Base-by-base conservation (phyloP, 2,797 vertebrate genomes). In the Microhierax caerulescens region DNA sequence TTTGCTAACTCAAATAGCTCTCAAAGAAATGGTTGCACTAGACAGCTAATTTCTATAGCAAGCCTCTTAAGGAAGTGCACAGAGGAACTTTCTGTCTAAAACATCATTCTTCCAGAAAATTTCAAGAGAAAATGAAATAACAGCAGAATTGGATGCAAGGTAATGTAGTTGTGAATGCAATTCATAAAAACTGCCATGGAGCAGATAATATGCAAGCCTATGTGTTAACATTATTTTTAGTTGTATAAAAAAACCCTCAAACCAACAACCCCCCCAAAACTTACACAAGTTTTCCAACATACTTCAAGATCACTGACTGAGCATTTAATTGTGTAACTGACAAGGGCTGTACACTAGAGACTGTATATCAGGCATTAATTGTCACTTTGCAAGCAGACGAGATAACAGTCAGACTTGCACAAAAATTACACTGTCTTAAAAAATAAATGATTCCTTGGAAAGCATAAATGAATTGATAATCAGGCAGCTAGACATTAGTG, bases 401-500 rank as follows among this genome's bases (percentile, higher is more conserved):
- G 95, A 54, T 88, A 96, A 93, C 34, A 96, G 92, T 97, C 89
- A 95, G 90, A 37, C 82, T 97, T 97, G 94, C 64, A 91, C 70
- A 96, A 94, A 98, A 97, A 96, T 97, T 95, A 94, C 61, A 70
- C 48, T 92, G 39, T 86, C 83, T 96, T 94, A 94, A 96, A 94
- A 92, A 87, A 95, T 88, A 95, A 97, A 93, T 74, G 53, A 75
- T 92, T 96, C 81, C 57, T 89, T 57, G 78, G 82, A 97, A 89
- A 92, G 61, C 77, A 95, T 90, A 97, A 97, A 96, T 95, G 95
- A 97, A 93, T 76, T 88, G 91, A 95, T 97, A 97, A 97, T 97
- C 95, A 92, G 90, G 43, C 86, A 93, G 76, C 73, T 95, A 96
- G 89, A 90, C 41, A 59, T 89, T 75, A 90, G 34, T 51, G 72